Conservation (phyloP, 2,797 vertebrate genomes). For the Octomys mimax region DNA sequence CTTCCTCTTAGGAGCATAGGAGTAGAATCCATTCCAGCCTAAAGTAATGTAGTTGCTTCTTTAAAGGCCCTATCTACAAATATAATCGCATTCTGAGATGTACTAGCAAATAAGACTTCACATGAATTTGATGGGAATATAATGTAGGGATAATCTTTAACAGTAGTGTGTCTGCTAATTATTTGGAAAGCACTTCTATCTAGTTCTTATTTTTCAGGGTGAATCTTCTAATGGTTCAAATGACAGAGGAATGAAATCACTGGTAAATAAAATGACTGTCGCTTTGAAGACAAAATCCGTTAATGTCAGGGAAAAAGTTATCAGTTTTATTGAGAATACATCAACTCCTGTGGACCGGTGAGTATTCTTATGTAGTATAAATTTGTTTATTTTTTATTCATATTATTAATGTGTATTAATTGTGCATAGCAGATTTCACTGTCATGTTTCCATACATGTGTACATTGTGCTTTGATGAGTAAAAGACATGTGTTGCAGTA, state of each 20-base stretch:
- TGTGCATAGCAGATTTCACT: background rate
- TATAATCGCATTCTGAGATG: background rate
- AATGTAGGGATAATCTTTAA: background rate
- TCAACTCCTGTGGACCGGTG: slow-evolving; percentile 98
- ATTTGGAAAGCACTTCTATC: slow-evolving; percentile 68
- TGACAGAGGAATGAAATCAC: slow-evolving; percentile 97
- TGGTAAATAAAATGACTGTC: slow-evolving; percentile 99
- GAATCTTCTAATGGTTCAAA: slow-evolving; percentile 92
- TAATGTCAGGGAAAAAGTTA: slow-evolving; percentile 99
- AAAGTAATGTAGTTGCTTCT: background rate
- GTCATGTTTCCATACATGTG: background rate
- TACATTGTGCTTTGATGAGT: background rate
- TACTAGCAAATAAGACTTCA: slow-evolving; percentile 4
- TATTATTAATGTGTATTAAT: background rate
- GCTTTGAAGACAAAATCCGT: slow-evolving; percentile 98
- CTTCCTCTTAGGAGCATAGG: background rate
- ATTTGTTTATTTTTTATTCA: background rate
- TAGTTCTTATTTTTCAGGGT: slow-evolving; percentile 85
- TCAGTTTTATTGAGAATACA: slow-evolving; percentile 99
- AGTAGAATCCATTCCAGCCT: background rate
- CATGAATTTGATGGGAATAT: background rate
- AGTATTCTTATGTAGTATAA: slow-evolving; percentile 65
- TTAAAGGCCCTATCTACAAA: background rate
- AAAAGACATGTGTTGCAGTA: slow-evolving; percentile 5
- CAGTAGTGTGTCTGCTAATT: slow-evolving; percentile 4